Base-by-base conservation (phyloP, 2,113 vertebrate genomes). In the Scolopax mira region DNA sequence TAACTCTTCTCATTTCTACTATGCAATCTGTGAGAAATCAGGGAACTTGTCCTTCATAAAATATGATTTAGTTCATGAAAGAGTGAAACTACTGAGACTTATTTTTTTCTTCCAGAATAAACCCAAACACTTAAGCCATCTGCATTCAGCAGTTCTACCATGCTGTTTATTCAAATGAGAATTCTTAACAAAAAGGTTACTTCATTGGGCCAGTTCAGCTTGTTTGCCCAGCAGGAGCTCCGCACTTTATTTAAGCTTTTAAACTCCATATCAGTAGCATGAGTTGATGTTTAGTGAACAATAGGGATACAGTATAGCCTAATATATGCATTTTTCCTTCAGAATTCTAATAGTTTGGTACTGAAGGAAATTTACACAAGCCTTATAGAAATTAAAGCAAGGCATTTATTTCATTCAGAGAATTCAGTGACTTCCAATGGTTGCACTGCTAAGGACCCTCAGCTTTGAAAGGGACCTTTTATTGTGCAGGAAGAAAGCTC, bases 391-490 rank as follows among this genome's bases (percentile, higher is more conserved):
- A 97, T 97, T 92, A 97, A 97, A 98, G 97, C 94, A 93, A 97
- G 96, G 97, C 97, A 96, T 96, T 98, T 97, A 97, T 96, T 98
- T 97, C 97, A 96, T 97, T 98, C 98, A 98, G 96, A 96, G 97
- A 97, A 96, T 83, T 89, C 97, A 94, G 96, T 97, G 97, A 97
- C 98, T 98, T 97, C 97, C 95, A 97, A 73, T 88, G 88, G 97
- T 85, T 89, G 94, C 46, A 81, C 79, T 67, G 93, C 95, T 89
- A 92, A 89, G 93, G 88, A 96, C 89, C 79, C 96, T 88, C 41
- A 78, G 94, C 96, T 97, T 96, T 98, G 97, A 98, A 98, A 98
- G 95, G 93, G 92, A 94, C 88, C 98, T 98, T 98, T 98, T 96
- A 98, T 97, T 97, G 92, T 96, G 94, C 97, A 97, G 97, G 96